phyloP scores from a whole-genome alignment of 1,140 invertebrate species.

The Caerostris extrusa region DNA sequence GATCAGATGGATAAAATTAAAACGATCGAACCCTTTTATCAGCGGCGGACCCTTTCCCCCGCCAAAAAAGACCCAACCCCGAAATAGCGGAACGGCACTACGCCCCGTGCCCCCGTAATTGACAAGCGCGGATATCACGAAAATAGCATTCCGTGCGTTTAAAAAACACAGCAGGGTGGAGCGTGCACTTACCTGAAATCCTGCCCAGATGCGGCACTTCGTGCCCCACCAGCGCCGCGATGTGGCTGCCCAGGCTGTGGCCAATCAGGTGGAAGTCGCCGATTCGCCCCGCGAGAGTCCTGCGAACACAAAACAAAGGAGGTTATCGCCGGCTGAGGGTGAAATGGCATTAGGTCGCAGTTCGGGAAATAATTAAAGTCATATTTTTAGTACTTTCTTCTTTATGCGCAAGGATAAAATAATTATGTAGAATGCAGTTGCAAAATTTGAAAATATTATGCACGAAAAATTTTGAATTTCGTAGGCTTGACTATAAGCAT shows the following conservation, averaged over 20 bases:
- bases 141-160: not conserved
- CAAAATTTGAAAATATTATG: too few species aligned
- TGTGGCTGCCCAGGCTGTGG: constrained; percentile 78
- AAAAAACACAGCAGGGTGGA: not conserved
- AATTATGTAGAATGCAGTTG: too few species aligned
- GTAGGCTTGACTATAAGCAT: too few species aligned
- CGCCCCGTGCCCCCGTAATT: not conserved
- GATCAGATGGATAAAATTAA: too few species aligned
- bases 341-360: too few species aligned
- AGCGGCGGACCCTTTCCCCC: not conserved
- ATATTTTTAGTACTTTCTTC: too few species aligned
- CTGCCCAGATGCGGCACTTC: constrained; percentile 85
- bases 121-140: not conserved
- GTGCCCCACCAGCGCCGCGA: constrained; percentile 78
- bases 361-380: too few species aligned
- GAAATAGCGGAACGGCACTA: not conserved
- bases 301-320: constrained; percentile 80
- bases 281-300: constrained; percentile 88
- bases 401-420: too few species aligned
- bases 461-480: too few species aligned
- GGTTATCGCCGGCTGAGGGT: not conserved
- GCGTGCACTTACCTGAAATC: constrained; percentile 85
- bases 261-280: constrained; percentile 88
- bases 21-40: too few species aligned
- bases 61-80: not conserved